A percentile compares a stretch with the other conserved stretches of the same genome.
phyloP scores from a whole-genome alignment of 2,113 vertebrate species.

The Struthio camelus region DNA sequence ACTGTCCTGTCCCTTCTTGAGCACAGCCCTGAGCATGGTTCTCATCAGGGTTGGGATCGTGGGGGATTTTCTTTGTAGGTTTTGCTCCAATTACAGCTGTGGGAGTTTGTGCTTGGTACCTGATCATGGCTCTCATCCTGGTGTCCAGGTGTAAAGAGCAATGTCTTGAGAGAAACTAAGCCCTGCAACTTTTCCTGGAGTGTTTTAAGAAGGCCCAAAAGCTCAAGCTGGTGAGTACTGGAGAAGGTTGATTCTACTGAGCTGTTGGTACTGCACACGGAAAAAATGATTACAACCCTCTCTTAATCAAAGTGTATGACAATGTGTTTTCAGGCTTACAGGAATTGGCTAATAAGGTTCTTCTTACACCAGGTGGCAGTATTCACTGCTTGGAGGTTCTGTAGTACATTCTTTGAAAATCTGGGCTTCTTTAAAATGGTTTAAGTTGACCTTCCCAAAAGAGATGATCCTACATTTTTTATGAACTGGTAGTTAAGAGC shows the following conservation, averaged over 20 bases:
- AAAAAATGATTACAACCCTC: background rate
- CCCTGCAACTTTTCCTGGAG: background rate
- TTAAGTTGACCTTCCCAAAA: background rate
- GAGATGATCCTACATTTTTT: background rate
- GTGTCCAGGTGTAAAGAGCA: background rate
- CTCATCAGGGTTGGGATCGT: background rate
- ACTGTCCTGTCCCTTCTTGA: background rate
- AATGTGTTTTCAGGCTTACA: background rate
- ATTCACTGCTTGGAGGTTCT: background rate
- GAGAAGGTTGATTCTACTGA: background rate
- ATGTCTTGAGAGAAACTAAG: background rate
- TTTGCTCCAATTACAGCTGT: background rate
- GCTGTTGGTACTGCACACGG: background rate
- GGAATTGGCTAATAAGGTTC: rapidly evolving
- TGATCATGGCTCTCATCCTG: background rate
- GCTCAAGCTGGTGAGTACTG: background rate
- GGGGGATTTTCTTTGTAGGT: background rate
- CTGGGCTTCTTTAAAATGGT: background rate
- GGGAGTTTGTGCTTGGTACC: background rate
- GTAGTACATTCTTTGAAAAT: background rate
- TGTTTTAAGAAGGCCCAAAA: background rate
- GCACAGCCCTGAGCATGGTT: background rate
- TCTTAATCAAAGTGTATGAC: background rate
- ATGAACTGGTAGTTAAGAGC: background rate
- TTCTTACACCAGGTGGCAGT: constrained; percentile 21